Conservation (phyloP, 2,888 invertebrate species). For the Branchinecta sandiegonensis region DNA sequence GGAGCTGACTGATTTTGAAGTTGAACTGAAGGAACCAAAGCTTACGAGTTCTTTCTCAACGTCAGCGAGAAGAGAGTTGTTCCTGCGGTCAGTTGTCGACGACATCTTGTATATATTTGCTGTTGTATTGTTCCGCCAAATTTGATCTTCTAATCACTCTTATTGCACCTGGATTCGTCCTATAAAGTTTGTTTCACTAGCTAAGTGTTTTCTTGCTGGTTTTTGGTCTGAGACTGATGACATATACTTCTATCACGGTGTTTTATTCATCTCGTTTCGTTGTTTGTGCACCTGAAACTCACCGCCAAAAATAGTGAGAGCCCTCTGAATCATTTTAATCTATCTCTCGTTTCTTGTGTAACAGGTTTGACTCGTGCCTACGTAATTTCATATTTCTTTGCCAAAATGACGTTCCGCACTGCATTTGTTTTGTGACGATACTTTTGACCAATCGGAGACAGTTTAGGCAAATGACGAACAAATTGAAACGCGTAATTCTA, state of each 20-base stretch:
- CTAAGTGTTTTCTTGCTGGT: background rate
- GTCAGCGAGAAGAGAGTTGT: background rate
- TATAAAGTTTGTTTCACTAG: too few species aligned
- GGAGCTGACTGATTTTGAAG: background rate
- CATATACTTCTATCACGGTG: background rate
- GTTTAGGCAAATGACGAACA: too few species aligned
- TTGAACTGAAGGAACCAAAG: background rate
- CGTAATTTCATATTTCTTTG: background rate
- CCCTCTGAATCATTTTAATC: background rate
- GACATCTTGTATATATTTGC: background rate
- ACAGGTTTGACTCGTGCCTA: background rate
- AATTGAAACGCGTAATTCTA: too few species aligned
- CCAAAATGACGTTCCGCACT: background rate
- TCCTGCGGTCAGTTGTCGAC: background rate
- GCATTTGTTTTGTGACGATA: too few species aligned
- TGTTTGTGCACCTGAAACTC: background rate
- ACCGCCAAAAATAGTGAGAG: constrained; percentile 12
- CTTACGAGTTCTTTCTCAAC: background rate
- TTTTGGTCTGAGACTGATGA: constrained; percentile 3
- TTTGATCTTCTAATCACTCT: too few species aligned
- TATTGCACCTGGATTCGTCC: too few species aligned
- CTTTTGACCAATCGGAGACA: too few species aligned
- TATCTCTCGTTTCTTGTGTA: constrained; percentile 5
- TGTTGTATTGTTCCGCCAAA: too few species aligned
- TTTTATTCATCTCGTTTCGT: background rate